Conservation (phyloP, 2,888 invertebrate genomes). For the Micoletzkya japonica region DNA sequence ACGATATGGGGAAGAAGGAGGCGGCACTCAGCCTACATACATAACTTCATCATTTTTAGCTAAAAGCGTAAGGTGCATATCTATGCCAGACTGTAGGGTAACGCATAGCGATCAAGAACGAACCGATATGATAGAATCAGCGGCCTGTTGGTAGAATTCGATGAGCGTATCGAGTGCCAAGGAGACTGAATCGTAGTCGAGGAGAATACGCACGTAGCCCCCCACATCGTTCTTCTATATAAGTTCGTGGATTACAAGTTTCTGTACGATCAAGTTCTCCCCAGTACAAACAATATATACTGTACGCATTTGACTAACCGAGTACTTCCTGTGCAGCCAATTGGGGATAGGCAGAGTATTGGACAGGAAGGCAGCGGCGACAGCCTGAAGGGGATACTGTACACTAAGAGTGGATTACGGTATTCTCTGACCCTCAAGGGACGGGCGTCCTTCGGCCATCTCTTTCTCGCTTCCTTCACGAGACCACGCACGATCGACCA, state of each 20-base stretch:
- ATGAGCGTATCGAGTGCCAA: conserved; percentile 4
- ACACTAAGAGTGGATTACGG: background rate
- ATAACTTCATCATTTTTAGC: background rate
- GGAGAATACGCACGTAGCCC: conserved; percentile 15
- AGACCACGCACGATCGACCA: conserved; percentile 27
- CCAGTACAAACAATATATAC: background rate
- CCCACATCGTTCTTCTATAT: conserved; percentile 13
- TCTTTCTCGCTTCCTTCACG: background rate
- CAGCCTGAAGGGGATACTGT: background rate
- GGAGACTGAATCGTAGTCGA: conserved; percentile 18
- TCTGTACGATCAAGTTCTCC: background rate
- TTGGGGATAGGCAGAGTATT: conserved; percentile 7
- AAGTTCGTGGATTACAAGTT: background rate
- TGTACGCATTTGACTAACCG: background rate
- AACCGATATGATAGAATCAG: background rate
- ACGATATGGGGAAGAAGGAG: conserved; percentile 7
- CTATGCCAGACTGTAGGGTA: background rate
- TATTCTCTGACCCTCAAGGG: background rate
- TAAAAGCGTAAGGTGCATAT: background rate
- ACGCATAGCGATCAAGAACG: background rate
- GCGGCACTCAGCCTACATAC: conserved; percentile 1
- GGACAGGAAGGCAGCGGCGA: conserved; percentile 9
- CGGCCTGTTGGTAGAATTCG: conserved; percentile 2
- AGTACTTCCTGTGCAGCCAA: conserved; percentile 24
- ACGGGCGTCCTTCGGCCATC: conserved; percentile 17